These are phyloP conservation scores for Dysidea cf. avara DNA, from an alignment of 37 sponge, comb jelly and placozoan genomes.

Conservation along the genomic window DNA sequence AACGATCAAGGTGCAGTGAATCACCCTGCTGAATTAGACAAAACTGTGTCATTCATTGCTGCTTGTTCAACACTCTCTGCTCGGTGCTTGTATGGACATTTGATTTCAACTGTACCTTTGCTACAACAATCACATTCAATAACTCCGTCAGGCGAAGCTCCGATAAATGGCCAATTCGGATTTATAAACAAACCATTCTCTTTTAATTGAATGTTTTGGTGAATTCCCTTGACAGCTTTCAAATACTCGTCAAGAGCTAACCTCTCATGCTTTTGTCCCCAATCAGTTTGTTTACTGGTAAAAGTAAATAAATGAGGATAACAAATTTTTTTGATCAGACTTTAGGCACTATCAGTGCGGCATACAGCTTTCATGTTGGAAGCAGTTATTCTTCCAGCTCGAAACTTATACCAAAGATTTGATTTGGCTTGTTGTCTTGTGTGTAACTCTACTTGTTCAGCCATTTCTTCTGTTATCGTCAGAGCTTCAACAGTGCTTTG, in stretches of 20 bases:
- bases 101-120: constrained; percentile 1
- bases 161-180: constrained; percentile 14
- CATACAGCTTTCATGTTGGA: constrained; percentile 18
- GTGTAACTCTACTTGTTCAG: neutral
- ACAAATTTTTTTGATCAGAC: constrained; percentile 20
- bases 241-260: constrained; percentile 1
- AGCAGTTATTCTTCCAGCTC: constrained; percentile 39
- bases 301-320: constrained; percentile 25
- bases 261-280: constrained; percentile 39
- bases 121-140: neutral
- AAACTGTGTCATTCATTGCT: too few species aligned
- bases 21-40: too few species aligned
- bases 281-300: constrained; percentile 8
- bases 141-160: constrained; percentile 2
- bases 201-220: neutral
- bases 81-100: constrained; percentile 11
- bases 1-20: neutral
- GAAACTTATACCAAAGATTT: constrained; percentile 17
- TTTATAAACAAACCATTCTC: constrained; percentile 4
- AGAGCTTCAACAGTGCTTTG: neutral
- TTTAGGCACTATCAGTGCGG: neutral
- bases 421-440: constrained; percentile 12
- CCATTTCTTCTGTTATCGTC: constrained; percentile 17
- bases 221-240: neutral
- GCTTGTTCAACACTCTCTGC: neutral